Evolutionary conservation across 2,113 vertebrate species (phyloP), one percentile per base, ranked within the genome.

Genomic region (Cebus imitator): DNA sequence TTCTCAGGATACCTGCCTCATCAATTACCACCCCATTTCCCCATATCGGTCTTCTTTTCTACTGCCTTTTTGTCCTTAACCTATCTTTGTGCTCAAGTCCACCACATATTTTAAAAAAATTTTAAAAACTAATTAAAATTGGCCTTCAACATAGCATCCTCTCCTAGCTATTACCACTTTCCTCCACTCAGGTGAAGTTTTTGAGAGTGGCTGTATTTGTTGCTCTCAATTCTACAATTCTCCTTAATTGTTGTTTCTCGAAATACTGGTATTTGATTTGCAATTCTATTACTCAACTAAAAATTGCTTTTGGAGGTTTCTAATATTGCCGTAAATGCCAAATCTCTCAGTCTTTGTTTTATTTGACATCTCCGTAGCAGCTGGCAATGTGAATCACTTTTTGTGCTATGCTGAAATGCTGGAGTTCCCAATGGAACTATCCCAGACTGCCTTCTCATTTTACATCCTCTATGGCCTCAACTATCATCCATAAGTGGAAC

Each of bases 251-350:
- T 17, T 92, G 6, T 37, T 68, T 87, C 76, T 85, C 80, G 89
- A 94, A 96, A 86, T 45, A 96, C 18, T 79, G 35, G 11, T 84
- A 50, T 87, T 58, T 85, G 70, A 97, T 73, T 76, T 92, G 73
- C 48, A 92, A 85, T 89, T 7, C 37, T 86, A 58, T 55, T 81
- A 91, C 14, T 79, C 20, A 37, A 87, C 32, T 95, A 86, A 87
- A 87, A 81, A 97, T 27, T 93, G 45, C 55, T 96, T 91, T 87
- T 86, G 32, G 58, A 88, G 32, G 70, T 86, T 95, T 87, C 68
- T 61, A 92, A 70, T 45, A 82, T 52, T 92, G 12, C 61, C 35
- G 8, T 32, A 81, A 95, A 27, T 94, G 37, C 21, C 40, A 80
- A 92, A 43, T 64, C 43, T 90, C 84, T 94, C 61, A 87, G 32